Evolutionary conservation across 2,113 vertebrate genomes (phyloP).

Genomic region (Tichodroma muraria): DNA sequence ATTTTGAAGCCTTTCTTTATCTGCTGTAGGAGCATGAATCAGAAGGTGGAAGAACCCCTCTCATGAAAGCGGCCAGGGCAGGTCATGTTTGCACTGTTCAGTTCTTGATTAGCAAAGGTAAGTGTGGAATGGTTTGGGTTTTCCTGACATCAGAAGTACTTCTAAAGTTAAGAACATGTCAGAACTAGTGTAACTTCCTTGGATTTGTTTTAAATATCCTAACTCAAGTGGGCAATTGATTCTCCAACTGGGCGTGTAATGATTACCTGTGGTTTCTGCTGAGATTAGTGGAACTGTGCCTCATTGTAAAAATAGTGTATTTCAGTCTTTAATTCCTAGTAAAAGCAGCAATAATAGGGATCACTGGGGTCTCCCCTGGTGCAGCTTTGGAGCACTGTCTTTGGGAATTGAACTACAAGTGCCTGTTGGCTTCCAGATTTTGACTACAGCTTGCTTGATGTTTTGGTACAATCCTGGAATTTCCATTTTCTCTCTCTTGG

Average conservation of each 20-base stretch:
- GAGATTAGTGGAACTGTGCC: background rate
- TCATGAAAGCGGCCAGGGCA: slow-evolving; percentile 98
- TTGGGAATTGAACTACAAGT: background rate
- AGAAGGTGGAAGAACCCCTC: slow-evolving; percentile 94
- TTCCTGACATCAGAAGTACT: background rate
- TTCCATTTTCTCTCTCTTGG: background rate
- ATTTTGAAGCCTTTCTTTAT: background rate
- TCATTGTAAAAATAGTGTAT: background rate
- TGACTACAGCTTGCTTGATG: background rate
- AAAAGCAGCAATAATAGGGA: background rate
- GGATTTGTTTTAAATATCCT: background rate
- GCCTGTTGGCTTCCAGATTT: background rate
- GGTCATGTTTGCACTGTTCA: slow-evolving; percentile 98
- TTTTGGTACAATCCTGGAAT: background rate
- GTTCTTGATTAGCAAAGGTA: slow-evolving; percentile 99
- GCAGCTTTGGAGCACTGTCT: background rate
- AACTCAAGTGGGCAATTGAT: background rate
- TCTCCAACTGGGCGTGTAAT: background rate
- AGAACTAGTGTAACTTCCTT: background rate
- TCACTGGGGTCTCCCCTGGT: background rate
- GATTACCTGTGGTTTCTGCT: background rate
- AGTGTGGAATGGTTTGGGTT: background rate
- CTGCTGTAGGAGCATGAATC: slow-evolving; percentile 90
- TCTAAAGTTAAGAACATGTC: fast-evolving
- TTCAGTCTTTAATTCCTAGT: background rate